Conservation (phyloP, 1,140 invertebrate genomes). For the Wasmannia auropunctata region DNA sequence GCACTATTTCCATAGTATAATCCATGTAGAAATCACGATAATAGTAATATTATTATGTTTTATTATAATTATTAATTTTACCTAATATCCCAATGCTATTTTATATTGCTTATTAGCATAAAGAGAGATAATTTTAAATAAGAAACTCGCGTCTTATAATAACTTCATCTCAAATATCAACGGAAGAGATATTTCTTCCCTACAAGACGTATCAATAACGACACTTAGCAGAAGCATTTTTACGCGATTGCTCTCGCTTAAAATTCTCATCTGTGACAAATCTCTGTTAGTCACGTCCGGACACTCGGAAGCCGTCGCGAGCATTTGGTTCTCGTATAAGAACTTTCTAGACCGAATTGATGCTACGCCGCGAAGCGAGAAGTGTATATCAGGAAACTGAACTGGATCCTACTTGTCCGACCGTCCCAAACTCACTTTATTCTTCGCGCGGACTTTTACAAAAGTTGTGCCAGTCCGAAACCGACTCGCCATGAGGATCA, state of each 20-base stretch:
- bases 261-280: background rate
- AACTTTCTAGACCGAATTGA: conserved; percentile 20
- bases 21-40: background rate
- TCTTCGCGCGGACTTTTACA: conserved; percentile 6
- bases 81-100: background rate
- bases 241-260: background rate
- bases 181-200: background rate
- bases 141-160: background rate
- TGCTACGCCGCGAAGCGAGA: background rate
- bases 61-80: conserved; percentile 8
- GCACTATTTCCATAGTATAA: background rate
- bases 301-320: conserved; percentile 4
- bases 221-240: background rate
- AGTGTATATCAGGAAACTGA: conserved; percentile 7
- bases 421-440: conserved; percentile 5
- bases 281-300: background rate
- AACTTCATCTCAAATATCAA: background rate
- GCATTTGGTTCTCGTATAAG: conserved; percentile 3
- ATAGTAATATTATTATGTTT: background rate
- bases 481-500: conserved; percentile 16
- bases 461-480: conserved; percentile 22
- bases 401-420: background rate
- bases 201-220: background rate
- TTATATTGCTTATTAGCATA: background rate
- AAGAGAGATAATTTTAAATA: background rate